These are phyloP conservation scores for Hippolais icterina DNA, from an alignment of 2,113 vertebrate genomes.

Conservation along the genomic window DNA sequence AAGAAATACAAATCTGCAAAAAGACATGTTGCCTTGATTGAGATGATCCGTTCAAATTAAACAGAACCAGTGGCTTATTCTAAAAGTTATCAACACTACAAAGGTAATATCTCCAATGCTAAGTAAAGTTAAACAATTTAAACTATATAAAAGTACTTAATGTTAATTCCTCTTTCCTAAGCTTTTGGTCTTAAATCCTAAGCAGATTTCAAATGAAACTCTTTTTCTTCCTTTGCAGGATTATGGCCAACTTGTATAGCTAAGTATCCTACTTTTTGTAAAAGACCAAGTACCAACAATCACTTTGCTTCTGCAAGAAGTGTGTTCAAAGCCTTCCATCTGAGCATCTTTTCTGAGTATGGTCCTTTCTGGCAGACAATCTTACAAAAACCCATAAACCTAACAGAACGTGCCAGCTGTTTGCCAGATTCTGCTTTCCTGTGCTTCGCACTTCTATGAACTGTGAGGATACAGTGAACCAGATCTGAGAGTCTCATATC, in stretches of 20 bases:
- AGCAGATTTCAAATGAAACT: background rate
- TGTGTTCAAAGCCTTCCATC: background rate
- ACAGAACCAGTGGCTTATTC: background rate
- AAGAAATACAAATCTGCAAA: background rate
- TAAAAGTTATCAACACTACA: background rate
- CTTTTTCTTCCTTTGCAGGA: background rate
- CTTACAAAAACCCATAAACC: conserved; percentile 4
- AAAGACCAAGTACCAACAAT: background rate
- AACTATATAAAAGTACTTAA: background rate
- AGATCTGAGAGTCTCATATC: background rate
- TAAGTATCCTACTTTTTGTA: background rate
- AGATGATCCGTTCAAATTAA: background rate
- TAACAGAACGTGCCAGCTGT: background rate
- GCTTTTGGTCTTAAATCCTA: background rate
- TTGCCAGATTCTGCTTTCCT: background rate
- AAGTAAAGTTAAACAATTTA: background rate
- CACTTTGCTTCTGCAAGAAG: background rate
- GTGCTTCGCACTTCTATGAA: background rate
- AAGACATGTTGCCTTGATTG: background rate
- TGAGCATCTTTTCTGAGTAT: background rate
- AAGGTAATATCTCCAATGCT: background rate
- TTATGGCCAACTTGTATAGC: background rate
- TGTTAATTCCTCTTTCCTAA: background rate
- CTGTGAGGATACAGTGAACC: background rate
- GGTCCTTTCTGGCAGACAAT: conserved; percentile 13